Percentiles rank a stretch among this genome's conserved stretches.
phyloP scores from a whole-genome alignment of 2,797 vertebrate genomes.

The Trichosurus vulpecula region DNA sequence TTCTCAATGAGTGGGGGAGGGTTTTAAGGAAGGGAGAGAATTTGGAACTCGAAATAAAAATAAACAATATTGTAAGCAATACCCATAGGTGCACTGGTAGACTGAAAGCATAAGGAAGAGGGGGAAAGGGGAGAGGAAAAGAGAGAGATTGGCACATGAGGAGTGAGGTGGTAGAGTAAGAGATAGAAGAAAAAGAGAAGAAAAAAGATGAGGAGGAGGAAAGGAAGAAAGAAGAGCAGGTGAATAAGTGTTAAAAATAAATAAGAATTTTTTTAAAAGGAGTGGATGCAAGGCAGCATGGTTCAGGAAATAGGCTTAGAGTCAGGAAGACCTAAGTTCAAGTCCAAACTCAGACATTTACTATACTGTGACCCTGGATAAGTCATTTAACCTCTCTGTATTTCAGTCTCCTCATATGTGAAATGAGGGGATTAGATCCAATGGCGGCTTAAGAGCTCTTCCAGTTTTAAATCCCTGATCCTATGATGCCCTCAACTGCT shows the following conservation, averaged over 20 bases:
- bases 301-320: neutral
- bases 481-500: neutral
- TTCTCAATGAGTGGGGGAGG: neutral
- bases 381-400: neutral
- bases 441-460: neutral
- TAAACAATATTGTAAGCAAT: constrained; percentile 7
- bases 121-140: neutral
- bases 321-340: neutral
- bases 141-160: neutral
- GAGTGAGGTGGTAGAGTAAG: constrained; percentile 1
- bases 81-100: neutral
- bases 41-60: neutral
- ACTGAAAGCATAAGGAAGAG: neutral
- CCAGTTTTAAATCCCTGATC: neutral
- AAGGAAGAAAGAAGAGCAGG: constrained; percentile 9
- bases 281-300: neutral
- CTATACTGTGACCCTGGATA: neutral
- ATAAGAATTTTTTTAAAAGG: neutral
- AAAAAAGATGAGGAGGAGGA: neutral
- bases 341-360: neutral
- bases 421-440: neutral
- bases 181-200: neutral
- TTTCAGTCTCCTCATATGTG: neutral
- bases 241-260: neutral
- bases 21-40: neutral